These are phyloP conservation scores for Chroicocephalus ridibundus DNA, from an alignment of 2,113 vertebrate species.

Conservation along the genomic window DNA sequence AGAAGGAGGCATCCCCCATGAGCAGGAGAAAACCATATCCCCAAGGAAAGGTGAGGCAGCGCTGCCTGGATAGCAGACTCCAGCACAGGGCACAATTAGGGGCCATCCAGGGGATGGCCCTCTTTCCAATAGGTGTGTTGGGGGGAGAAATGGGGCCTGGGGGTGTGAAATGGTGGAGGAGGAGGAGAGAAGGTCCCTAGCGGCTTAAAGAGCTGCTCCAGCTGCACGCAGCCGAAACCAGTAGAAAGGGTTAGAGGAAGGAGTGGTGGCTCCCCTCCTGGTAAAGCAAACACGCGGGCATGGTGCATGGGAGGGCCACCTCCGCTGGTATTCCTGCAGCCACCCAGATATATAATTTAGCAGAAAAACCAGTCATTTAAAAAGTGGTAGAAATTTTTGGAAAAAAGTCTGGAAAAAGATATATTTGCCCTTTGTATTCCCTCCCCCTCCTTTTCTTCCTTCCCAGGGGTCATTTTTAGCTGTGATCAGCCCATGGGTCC, in stretches of 20 bases:
- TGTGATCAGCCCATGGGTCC: too few species aligned
- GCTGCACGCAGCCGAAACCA: accelerated
- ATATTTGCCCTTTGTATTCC: neutral
- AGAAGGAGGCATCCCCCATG: neutral
- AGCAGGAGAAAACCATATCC: neutral
- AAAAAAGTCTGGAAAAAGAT: neutral
- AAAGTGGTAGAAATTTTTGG: neutral
- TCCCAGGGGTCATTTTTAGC: neutral
- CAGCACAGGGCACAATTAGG: neutral
- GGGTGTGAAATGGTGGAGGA: neutral
- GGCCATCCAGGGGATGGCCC: neutral
- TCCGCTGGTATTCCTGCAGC: neutral
- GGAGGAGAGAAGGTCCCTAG: neutral
- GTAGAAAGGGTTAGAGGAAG: neutral
- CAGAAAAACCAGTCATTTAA: neutral
- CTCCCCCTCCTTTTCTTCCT: too few species aligned
- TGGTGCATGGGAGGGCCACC: neutral
- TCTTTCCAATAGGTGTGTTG: neutral
- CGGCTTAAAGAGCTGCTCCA: neutral
- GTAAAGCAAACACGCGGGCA: neutral
- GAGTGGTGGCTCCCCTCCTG: neutral
- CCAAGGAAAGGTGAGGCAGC: neutral
- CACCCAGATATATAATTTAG: neutral
- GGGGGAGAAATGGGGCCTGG: neutral
- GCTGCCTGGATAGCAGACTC: neutral